Evolutionary conservation across 2,113 vertebrate genomes (phyloP).

Genomic region (Ivindomyrus marchei): DNA sequence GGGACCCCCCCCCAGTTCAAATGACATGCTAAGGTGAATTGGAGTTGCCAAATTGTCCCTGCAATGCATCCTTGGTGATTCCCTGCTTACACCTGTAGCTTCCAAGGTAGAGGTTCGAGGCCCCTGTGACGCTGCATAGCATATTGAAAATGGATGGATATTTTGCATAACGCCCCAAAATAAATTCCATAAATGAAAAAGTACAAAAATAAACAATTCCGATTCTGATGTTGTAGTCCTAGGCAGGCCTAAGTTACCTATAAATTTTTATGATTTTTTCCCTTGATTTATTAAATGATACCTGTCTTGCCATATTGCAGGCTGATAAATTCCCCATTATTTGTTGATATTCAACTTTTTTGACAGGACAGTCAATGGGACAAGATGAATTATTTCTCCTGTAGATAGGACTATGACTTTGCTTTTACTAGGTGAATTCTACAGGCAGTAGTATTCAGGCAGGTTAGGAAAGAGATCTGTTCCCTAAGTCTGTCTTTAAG

Average conservation of each 20-base stretch:
- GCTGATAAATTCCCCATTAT: not conserved
- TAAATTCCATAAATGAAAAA: not conserved
- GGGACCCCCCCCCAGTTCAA: not conserved
- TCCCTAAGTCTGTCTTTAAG: not conserved
- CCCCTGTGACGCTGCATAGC: not conserved
- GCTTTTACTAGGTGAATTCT: not conserved
- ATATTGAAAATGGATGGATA: not conserved
- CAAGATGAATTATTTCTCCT: not conserved
- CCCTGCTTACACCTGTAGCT: not conserved
- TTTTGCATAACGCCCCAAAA: not conserved
- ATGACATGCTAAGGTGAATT: not conserved
- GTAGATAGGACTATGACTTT: not conserved
- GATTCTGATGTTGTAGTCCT: not conserved
- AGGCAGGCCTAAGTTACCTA: not conserved
- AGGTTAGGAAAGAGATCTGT: not conserved
- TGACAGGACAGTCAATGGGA: not conserved
- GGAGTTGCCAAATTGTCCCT: not conserved
- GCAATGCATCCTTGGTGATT: not conserved
- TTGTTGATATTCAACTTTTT: not conserved
- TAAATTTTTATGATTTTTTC: not conserved
- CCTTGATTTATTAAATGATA: not conserved
- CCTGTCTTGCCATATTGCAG: not conserved
- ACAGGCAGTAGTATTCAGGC: not conserved
- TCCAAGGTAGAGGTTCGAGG: not conserved
- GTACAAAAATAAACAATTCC: not conserved